Percentiles rank a stretch among this genome's conserved stretches.
These are phyloP conservation scores for Nephila pilipes DNA, from an alignment of 1,140 invertebrate genomes.

Conservation along the genomic window DNA sequence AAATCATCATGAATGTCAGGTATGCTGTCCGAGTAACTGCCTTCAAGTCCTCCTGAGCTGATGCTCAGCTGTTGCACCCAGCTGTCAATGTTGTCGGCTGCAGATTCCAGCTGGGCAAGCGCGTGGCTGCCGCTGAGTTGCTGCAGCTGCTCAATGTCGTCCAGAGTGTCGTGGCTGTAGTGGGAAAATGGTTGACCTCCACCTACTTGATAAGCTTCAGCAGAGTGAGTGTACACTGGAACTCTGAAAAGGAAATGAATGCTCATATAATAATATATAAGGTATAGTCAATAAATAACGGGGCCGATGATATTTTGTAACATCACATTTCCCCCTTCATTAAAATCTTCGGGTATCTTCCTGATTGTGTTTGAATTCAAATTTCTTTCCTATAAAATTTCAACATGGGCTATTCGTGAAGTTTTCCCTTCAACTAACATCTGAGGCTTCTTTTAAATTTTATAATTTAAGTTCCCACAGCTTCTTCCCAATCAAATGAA, in stretches of 20 bases:
- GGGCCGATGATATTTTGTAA: accelerated
- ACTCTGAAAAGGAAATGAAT: slow-evolving; percentile 39
- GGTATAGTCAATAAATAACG: too few relatives aligned
- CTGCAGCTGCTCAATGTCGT: background rate
- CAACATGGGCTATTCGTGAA: too few relatives aligned
- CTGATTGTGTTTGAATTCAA: too few relatives aligned
- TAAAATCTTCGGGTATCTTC: too few relatives aligned
- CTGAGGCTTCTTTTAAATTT: too few relatives aligned
- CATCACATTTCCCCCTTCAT: too few relatives aligned
- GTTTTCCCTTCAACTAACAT: too few relatives aligned
- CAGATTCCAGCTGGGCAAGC: slow-evolving; percentile 30
- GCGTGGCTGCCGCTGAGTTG: slow-evolving; percentile 45
- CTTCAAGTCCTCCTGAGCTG: background rate
- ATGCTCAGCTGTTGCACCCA: slow-evolving; percentile 53
- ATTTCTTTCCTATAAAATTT: too few relatives aligned
- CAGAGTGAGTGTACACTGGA: background rate
- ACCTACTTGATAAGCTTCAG: slow-evolving; percentile 3
- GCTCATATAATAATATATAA: too few relatives aligned
- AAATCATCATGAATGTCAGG: slow-evolving; percentile 32
- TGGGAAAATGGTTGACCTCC: background rate
- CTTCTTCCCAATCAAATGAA: too few relatives aligned
- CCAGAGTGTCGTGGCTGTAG: background rate
- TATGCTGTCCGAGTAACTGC: background rate
- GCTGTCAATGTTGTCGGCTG: slow-evolving; percentile 57
- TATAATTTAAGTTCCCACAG: too few relatives aligned